These are phyloP conservation scores for Lobophora halterata DNA, from an alignment of 2,888 invertebrate species.

Conservation along the genomic window DNA sequence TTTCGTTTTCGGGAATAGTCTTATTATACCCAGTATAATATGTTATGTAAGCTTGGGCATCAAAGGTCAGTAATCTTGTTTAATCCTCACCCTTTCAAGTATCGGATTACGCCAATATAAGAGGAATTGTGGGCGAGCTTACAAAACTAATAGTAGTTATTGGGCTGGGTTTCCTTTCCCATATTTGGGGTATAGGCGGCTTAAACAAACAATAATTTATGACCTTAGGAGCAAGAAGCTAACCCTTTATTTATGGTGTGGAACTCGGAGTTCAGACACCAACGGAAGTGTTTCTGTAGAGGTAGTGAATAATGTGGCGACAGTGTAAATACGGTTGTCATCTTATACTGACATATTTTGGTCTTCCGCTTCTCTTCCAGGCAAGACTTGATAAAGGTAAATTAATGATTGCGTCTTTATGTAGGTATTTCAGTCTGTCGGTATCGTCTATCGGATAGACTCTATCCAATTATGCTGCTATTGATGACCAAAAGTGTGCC, in stretches of 20 bases:
- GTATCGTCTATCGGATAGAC: too few species aligned
- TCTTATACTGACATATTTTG: background rate
- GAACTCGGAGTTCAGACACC: conserved; percentile 7
- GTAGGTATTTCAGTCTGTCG: too few species aligned
- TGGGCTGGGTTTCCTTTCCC: conserved; percentile 1
- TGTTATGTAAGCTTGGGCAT: too few species aligned
- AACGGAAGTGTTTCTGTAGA: conserved; percentile 1
- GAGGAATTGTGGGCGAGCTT: conserved; percentile 2
- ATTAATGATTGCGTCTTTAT: too few species aligned
- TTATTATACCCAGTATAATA: too few species aligned
- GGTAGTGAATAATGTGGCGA: conserved; percentile 18
- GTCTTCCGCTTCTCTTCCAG: too few species aligned
- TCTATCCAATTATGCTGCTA: too few species aligned
- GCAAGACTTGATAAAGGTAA: too few species aligned
- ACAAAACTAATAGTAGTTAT: conserved; percentile 5
- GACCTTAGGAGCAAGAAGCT: conserved; percentile 5
- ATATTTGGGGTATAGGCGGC: conserved; percentile 1
- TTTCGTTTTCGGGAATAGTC: too few species aligned
- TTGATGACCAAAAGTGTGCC: too few species aligned
- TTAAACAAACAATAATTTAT: conserved; percentile 7
- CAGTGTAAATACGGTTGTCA: conserved; percentile 10
- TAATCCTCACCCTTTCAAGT: conserved; percentile 1
- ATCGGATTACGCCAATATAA: background rate
- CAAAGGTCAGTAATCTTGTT: too few species aligned
- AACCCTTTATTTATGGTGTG: conserved; percentile 11